Evolutionary conservation across 2,797 vertebrate genomes (phyloP).

Genomic region (Phyllotis vaccarum): DNA sequence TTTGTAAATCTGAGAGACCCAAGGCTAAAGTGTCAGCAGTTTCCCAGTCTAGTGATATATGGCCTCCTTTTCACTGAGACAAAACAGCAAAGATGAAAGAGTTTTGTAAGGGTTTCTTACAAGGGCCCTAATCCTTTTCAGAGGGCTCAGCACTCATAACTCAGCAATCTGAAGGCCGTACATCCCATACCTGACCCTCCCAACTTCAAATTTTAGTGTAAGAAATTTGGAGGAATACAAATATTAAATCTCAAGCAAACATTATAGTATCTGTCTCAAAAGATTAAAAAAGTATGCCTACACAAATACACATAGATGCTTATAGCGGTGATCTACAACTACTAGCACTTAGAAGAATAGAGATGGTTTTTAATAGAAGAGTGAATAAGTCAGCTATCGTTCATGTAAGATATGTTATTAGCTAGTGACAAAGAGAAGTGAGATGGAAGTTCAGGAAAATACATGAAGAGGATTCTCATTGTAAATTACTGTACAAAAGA

Average conservation of each 20-base stretch:
- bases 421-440: background rate
- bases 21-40: background rate
- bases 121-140: background rate
- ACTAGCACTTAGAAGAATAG: background rate
- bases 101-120: background rate
- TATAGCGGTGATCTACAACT: background rate
- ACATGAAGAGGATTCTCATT: background rate
- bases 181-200: background rate
- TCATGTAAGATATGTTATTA: constrained; percentile 6
- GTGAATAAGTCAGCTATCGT: background rate
- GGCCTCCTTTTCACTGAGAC: background rate
- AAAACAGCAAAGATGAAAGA: background rate
- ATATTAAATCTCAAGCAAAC: background rate
- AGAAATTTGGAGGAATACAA: background rate
- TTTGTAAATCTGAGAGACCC: background rate
- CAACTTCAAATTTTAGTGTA: background rate
- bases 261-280: background rate
- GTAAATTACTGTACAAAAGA: background rate
- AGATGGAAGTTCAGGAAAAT: background rate
- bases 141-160: background rate
- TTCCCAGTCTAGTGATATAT: background rate
- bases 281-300: background rate
- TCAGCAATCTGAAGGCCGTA: background rate
- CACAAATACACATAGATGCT: background rate
- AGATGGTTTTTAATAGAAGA: background rate